Evolutionary conservation across 2,113 vertebrate genomes (phyloP).

Genomic region (Synodontis membranacea): DNA sequence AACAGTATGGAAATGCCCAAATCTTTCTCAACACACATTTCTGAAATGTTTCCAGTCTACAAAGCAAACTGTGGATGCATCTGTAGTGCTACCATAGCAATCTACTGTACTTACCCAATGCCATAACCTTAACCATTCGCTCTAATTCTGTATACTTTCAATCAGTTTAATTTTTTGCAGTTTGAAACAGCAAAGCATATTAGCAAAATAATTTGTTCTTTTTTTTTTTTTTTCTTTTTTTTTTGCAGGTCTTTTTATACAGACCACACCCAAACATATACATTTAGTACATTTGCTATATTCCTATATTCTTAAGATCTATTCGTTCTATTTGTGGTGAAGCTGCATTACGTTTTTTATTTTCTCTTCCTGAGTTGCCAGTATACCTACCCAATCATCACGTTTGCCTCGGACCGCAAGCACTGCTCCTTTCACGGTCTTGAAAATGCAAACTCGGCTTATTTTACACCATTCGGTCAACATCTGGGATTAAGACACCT

Average conservation of each 20-base stretch:
- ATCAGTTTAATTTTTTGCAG: not conserved
- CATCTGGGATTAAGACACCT: not conserved
- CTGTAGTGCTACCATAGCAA: conserved; percentile 14
- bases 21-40: not conserved
- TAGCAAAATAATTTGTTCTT: not conserved
- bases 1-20: not conserved
- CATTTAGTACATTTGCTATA: not conserved
- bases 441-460: not conserved
- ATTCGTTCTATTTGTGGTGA: not conserved
- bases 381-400: not conserved
- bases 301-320: not conserved
- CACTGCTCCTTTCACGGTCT: not conserved
- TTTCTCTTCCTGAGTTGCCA: not conserved
- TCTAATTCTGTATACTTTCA: not conserved
- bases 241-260: not conserved
- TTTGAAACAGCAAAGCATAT: not conserved
- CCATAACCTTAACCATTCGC: not conserved
- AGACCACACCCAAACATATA: not conserved
- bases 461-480: not conserved
- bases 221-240: not conserved
- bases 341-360: not conserved
- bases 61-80: not conserved
- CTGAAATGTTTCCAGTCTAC: conserved; percentile 5
- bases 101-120: not conserved
- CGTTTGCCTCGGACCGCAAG: not conserved